Evolutionary conservation across 2,113 vertebrate genomes (phyloP).

Genomic region (Eidolon helvum): DNA sequence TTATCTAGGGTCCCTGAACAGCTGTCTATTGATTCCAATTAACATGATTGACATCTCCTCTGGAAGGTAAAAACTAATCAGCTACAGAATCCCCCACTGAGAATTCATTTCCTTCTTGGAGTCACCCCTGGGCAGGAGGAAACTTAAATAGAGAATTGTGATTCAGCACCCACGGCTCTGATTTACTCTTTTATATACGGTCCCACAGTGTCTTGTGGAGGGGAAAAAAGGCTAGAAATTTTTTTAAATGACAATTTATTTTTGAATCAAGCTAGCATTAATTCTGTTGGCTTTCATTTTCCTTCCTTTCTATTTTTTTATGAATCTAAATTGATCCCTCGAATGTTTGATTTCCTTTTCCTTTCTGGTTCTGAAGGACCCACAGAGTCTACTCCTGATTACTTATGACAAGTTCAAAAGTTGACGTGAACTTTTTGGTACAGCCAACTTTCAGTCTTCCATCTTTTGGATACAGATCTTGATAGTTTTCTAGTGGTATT

Average conservation of each 20-base stretch:
- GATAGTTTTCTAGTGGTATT: not conserved
- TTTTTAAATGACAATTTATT: slow-evolving; percentile 17
- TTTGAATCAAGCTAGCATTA: slow-evolving; percentile 39
- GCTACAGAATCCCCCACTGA: slow-evolving; percentile 77
- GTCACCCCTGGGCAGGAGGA: slow-evolving; percentile 77
- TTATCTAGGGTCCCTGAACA: slow-evolving; percentile 80
- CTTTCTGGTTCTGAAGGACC: slow-evolving; percentile 43
- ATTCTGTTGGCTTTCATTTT: slow-evolving; percentile 45
- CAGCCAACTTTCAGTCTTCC: not conserved
- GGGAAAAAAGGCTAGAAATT: not conserved
- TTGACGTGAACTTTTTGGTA: slow-evolving; percentile 29
- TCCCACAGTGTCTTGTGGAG: not conserved
- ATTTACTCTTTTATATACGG: slow-evolving; percentile 53
- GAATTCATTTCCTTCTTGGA: slow-evolving; percentile 85
- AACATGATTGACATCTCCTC: slow-evolving; percentile 82
- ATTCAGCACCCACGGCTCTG: slow-evolving; percentile 38
- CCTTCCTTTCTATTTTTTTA: slow-evolving; percentile 18
- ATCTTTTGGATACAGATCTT: not conserved
- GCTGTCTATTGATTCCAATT: slow-evolving; percentile 84
- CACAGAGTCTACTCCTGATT: slow-evolving; percentile 29
- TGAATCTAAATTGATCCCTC: slow-evolving; percentile 32
- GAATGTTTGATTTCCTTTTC: slow-evolving; percentile 42
- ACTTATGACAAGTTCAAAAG: slow-evolving; percentile 58
- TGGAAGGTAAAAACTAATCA: slow-evolving; percentile 83
- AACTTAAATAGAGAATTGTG: slow-evolving; percentile 71